Base-by-base conservation (phyloP, 1,140 invertebrate species). In the Sogatella furcifera region DNA sequence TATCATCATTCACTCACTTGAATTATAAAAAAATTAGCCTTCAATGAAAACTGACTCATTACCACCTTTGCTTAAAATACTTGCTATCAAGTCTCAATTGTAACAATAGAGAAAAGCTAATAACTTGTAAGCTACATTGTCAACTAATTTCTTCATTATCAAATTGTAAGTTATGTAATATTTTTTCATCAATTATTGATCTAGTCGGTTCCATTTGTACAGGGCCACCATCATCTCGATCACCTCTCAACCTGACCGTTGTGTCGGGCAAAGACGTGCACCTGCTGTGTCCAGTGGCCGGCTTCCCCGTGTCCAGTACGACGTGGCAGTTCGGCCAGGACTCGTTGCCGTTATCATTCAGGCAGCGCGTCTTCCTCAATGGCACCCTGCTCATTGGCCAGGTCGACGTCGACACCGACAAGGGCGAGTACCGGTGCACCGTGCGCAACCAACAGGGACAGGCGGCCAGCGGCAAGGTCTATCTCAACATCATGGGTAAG, bases 251-350 rank as follows among this genome's bases (percentile, higher is more conserved):
- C 44, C 78, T 91, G 46, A 86, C 89, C 61, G 89, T 88, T 2
- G 86, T 92, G 31, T 88, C 90, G 38, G 88, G 88, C 31, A 76
- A 84, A 43, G 82, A 86, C 68, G 78, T 90, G 46, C 80, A 81
- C 54, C 77, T 95, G 17, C 83, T 85, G 57, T 95, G 92, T 74
- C 90, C 90, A 60, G 92, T 92, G 61, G 88, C 89, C 9, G 92
- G 92, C 17, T 91, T 89, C 74, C 91, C 92, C 6, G 84, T 94
- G 61, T 82, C 78, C 13, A 76, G 73, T 2, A 80, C 84, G 5
- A 75, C 75, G 34, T 87, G 84, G 82, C 78, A 75, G 34, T 68
- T 72, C 13, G 71, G 71, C 38, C 72, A 72, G 8, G 69, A 71
- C 4, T 67, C 70, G n/a, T 67, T 80, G 42, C 77, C 76, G 8